Evolutionary conservation across 2,888 invertebrate genomes (phyloP).

Genomic region (Exephanes ischioxanthus): DNA sequence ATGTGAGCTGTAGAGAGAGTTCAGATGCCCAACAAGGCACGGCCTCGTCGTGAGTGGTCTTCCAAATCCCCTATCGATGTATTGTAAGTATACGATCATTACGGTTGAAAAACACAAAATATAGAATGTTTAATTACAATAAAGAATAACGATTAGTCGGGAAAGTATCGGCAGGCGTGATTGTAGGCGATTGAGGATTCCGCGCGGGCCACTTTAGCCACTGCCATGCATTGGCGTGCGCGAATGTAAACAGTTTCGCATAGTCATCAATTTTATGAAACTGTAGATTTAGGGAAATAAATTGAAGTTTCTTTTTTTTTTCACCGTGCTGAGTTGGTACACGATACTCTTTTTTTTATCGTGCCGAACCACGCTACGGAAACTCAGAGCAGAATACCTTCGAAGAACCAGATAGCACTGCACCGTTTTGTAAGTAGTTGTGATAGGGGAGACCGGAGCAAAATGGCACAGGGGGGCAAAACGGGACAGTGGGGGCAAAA

Average conservation of each 20-base stretch:
- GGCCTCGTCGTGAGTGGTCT: slow-evolving; percentile 83
- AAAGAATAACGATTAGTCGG: too few species aligned
- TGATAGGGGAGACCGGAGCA: too few species aligned
- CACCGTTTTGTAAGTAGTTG: slow-evolving; percentile 48
- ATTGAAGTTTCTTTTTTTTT: too few species aligned
- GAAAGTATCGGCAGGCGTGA: too few species aligned
- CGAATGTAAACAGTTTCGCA: too few species aligned
- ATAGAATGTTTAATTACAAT: background rate
- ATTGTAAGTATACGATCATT: slow-evolving; percentile 77
- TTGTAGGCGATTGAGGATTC: too few species aligned
- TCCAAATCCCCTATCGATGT: slow-evolving; percentile 82
- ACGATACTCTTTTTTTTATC: slow-evolving; percentile 47
- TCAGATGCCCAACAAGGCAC: slow-evolving; percentile 82
- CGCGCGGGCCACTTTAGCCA: too few species aligned
- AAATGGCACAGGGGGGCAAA: too few species aligned
- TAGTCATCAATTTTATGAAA: too few species aligned
- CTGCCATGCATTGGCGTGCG: too few species aligned
- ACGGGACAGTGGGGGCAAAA: too few species aligned
- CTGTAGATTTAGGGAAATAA: too few species aligned
- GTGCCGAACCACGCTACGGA: slow-evolving; percentile 55
- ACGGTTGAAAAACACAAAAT: background rate
- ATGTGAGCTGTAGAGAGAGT: slow-evolving; percentile 76
- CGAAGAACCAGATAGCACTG: slow-evolving; percentile 22
- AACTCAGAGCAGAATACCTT: slow-evolving; percentile 57
- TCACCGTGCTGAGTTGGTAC: slow-evolving; percentile 11